Evolutionary conservation across 2,888 invertebrate species (phyloP).

Genomic region (Calameuta pallipes): DNA sequence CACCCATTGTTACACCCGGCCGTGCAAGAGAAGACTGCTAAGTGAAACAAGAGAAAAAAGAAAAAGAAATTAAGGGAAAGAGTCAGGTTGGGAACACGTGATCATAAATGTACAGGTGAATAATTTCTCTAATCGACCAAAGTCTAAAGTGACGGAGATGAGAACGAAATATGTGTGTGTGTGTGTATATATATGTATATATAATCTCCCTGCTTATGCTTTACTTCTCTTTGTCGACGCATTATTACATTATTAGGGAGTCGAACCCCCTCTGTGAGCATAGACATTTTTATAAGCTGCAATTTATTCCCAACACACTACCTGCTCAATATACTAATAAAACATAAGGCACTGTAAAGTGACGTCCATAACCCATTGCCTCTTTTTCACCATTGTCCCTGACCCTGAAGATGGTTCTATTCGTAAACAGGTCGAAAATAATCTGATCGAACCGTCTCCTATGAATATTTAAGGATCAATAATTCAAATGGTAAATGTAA

Average conservation of each 20-base stretch:
- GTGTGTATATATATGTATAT: too few species aligned
- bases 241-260: slow-evolving; percentile 8
- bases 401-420: not conserved
- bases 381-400: not conserved
- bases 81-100: slow-evolving; percentile 1
- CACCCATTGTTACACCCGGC: slow-evolving; percentile 60
- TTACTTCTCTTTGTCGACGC: not conserved
- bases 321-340: slow-evolving; percentile 16
- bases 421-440: not conserved
- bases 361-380: not conserved
- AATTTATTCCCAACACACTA: slow-evolving; percentile 17
- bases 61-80: slow-evolving; percentile 30
- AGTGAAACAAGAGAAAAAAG: slow-evolving; percentile 26
- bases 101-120: not conserved
- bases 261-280: slow-evolving; percentile 15
- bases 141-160: slow-evolving; percentile 2
- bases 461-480: not conserved
- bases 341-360: slow-evolving; percentile 2
- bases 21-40: slow-evolving; percentile 22
- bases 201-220: not conserved
- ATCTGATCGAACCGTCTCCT: not conserved
- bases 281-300: slow-evolving; percentile 21
- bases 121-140: slow-evolving; percentile 3
- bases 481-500: not conserved
- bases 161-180: not conserved